Base-by-base conservation (phyloP, 2,113 vertebrate genomes). In the Neodon shergylaensis region DNA sequence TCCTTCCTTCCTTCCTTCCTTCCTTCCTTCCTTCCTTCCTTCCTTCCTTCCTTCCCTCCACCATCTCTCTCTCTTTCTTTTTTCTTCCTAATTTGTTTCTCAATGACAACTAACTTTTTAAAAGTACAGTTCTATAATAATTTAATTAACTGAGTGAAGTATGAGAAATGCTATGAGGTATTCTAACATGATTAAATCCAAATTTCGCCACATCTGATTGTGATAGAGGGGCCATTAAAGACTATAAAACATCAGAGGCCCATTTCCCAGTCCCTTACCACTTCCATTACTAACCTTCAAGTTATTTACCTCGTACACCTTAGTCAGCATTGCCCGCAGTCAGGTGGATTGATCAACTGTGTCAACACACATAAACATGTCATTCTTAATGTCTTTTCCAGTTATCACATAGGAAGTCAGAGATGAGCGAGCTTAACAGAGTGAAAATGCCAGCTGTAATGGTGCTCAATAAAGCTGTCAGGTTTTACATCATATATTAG, bases 401-500 rank as follows among this genome's bases (percentile, higher is more conserved):
- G 74, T 97, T 97, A 96, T 66, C 90, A 94, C 10, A 17, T 68
- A 96, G 96, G 96, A 97, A 97, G 83, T 96, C 78, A 81, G 73
- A 98, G 88, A 95, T 83, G 31, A 97, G 42, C 52, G 94, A 83
- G 86, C 92, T 92, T 96, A 97, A 94, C 42, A 94, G 79, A 86
- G 91, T 95, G 96, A 96, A 95, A 97, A 91, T 68, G 68, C 17
- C 73, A 97, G 91, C 91, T 93, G 90, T 49, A 96, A 97, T 7
- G 66, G 94, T 91, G 95, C 91, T 96, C 81, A 13, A 97, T 97
- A 97, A 95, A 91, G 58, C 72, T 96, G 76, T 61, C 97, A 85
- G 36, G 14, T 90, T 98, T 96, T 94, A 98, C 94, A 49, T 96
- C 88, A 96, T 86, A 73, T 42, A 74, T 96, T 97, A 87, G 79